Conservation (phyloP, 2,888 invertebrate genomes). For the Lepidonotus clava region DNA sequence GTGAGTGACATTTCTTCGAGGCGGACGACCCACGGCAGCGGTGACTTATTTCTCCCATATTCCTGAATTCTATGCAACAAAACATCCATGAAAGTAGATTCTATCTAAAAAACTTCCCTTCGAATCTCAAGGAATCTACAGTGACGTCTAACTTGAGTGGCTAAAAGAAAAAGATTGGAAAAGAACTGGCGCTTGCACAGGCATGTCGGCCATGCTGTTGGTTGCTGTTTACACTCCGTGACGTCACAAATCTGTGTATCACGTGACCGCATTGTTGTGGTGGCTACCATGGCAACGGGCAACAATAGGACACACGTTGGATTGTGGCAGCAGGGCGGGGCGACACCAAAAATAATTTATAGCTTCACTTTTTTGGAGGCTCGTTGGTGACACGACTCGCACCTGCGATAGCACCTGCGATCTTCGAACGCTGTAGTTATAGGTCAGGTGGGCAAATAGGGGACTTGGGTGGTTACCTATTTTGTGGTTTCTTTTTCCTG, state of each 20-base stretch:
- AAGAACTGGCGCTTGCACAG: not conserved
- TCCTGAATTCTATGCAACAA: not conserved
- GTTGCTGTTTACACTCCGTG: constrained; percentile 49
- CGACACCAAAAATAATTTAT: too few relatives aligned
- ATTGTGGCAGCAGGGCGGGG: too few relatives aligned
- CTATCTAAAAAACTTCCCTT: not conserved
- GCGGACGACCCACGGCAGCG: not conserved
- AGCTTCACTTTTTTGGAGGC: too few relatives aligned
- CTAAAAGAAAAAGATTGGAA: not conserved
- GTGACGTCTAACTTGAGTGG: not conserved
- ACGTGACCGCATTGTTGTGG: constrained; percentile 8
- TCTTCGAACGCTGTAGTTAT: too few relatives aligned
- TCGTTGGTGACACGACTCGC: too few relatives aligned
- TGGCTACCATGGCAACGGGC: constrained; percentile 15
- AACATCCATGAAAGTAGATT: not conserved
- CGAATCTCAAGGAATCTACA: not conserved
- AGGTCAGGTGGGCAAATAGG: too few relatives aligned
- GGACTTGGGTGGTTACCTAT: too few relatives aligned
- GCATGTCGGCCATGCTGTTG: constrained; percentile 52
- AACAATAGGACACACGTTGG: too few relatives aligned
- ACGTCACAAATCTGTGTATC: constrained; percentile 19
- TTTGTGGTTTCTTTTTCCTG: too few relatives aligned
- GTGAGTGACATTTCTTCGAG: not conserved
- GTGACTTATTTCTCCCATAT: not conserved
- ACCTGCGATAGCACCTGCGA: too few relatives aligned